Evolutionary conservation across 2,888 invertebrate genomes (phyloP), one percentile per base, ranked within the genome.

Genomic region (Heliconius ismenius): DNA sequence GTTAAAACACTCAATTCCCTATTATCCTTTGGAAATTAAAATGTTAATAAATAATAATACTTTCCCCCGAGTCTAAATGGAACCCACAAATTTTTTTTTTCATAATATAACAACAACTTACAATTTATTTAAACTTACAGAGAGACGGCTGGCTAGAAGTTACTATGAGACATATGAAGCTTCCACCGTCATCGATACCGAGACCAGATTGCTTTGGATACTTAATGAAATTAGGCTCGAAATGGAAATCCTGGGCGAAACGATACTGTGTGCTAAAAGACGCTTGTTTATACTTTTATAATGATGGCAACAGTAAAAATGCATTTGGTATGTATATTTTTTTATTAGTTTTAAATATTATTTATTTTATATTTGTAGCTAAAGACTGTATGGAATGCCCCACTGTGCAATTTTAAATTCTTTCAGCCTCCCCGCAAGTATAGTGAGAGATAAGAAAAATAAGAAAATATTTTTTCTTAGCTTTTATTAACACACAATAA

Each of bases 211-310:
- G 98, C 91, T 97, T 97, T 87, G 99, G 99, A n/a, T 97, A 97
- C 90, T 95, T 99, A 78, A 96, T 96, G 92, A 98, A 98, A 91
- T 95, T 98, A 81, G 97, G 97, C 73, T 97, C 96, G 78, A 96
- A 97, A 84, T 97, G 98, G 95, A 97, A 97, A 86, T 97, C 97
- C 28, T 99, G 98, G 98, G 97, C 97, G 79, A 96, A 97, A 85
- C 95, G 98, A 74, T 99, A 98, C 93, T 98, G 98, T 94, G 97
- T 99, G 58, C 95, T 99, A 68, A 99, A 98, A 90, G 98, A 98
- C 89, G 99, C 98, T 65, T 98, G 98, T 83, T 95, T 99, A 36
- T 99, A 98, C 92, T 98, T 98, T 91, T 99, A 98, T 92, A 97
- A 96, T 83, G 98, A 98, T 88, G 97, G 96, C 6, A 97, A 96